Base-by-base conservation (phyloP, 2,113 vertebrate species). In the Ctenomys sociabilis region DNA sequence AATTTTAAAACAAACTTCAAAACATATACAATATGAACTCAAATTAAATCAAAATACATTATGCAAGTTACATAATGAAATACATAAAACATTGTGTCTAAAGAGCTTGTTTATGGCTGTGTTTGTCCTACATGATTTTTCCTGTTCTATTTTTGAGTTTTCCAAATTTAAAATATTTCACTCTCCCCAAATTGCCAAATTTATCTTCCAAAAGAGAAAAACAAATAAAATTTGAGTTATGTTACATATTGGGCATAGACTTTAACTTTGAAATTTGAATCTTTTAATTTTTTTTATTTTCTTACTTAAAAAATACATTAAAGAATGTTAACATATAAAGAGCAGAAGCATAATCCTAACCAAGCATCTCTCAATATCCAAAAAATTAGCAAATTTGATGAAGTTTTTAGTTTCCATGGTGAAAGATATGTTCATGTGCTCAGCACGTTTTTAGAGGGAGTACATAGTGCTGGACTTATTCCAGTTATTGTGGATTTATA, bases 341-440 rank as follows among this genome's bases (percentile, higher is more conserved):
- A 40, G 28, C 28, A 93, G 35, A 59, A 91, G 26, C 24, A 92
- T 10, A 77, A 26, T 54, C n/a, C 21, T 94, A 85, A 85, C 7
- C 43, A 26, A 93, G 80, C 7, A 70, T 63, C 85, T n/a, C 89
- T 63, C 14, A 85, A 35, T 93, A 80, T 26, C 14, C 14, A 68
- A 37, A 26, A 63, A 87, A 86, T 4, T 83, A 17, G 14, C 8
- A 95, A 93, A 59, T 61, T 63, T 73, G 13, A 77, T 85, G 40
- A 64, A 73, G 22, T 19, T 66, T 86, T 26, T 80, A 54, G n/a
- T 7, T 82, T 83, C 7, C 26, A 66, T 19, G 16, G 7, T 80
- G 80, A 89, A 91, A n/a, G 19, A 52, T 19, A 70, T 59, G 73
- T 35, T 89, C 35, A 32, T 89, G 89, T 89, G 30, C 30, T 94